These are phyloP conservation scores for Cerastis leucographa DNA, from an alignment of 2,888 invertebrate species.

Conservation along the genomic window DNA sequence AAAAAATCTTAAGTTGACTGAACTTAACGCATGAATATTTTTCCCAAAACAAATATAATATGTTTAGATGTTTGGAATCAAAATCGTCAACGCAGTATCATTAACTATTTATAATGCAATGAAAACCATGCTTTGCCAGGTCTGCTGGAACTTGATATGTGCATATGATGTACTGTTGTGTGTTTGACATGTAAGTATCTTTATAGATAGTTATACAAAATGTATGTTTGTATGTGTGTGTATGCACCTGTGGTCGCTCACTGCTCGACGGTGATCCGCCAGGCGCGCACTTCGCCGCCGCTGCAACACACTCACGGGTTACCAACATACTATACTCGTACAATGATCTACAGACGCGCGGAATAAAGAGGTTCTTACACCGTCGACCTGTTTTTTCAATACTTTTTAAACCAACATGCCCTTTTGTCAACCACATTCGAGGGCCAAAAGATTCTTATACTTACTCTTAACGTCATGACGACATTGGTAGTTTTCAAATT, in stretches of 20 bases:
- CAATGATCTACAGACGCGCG: neutral
- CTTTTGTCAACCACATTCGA: neutral
- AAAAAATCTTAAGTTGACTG: too few relatives aligned
- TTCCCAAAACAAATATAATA: too few relatives aligned
- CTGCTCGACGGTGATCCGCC: constrained; percentile 89
- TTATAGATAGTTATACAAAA: neutral
- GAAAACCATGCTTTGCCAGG: neutral
- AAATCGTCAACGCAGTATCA: too few relatives aligned
- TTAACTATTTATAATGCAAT: neutral
- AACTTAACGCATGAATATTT: too few relatives aligned
- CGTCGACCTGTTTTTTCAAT: neutral
- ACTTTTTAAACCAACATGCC: neutral
- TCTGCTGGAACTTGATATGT: neutral
- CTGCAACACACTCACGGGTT: constrained; percentile 89
- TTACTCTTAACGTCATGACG: constrained; percentile 2
- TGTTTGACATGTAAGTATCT: neutral
- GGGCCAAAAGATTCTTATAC: neutral
- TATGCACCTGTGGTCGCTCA: constrained; percentile 76
- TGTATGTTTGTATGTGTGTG: constrained; percentile 41
- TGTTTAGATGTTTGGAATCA: too few relatives aligned
- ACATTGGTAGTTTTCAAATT: neutral
- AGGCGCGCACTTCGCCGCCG: constrained; percentile 93
- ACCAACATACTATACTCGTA: constrained; percentile 8
- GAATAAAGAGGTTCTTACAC: neutral
- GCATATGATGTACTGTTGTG: neutral